A percentile compares a stretch with the other conserved stretches of the same genome.
These are phyloP conservation scores for Carterocephalus palaemon DNA, from an alignment of 2,888 invertebrate genomes.

Conservation along the genomic window DNA sequence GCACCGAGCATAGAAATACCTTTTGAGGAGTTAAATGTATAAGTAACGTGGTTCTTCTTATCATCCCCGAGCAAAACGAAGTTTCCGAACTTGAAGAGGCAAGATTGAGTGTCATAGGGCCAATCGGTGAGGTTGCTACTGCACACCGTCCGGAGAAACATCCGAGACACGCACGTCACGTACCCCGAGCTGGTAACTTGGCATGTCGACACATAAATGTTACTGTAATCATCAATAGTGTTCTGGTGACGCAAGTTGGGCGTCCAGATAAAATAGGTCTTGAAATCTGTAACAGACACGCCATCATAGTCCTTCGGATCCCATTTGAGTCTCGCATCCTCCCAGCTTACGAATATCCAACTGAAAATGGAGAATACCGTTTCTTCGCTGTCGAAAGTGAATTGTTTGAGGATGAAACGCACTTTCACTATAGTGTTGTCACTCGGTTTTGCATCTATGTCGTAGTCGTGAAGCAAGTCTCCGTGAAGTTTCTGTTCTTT, in stretches of 20 bases:
- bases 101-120: constrained; percentile 45
- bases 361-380: constrained; percentile 35
- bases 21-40: constrained; percentile 27
- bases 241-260: constrained; percentile 36
- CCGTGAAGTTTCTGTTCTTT: background rate
- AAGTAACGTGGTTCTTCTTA: constrained; percentile 22
- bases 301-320: constrained; percentile 32
- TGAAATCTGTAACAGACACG: constrained; percentile 22
- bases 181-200: constrained; percentile 31
- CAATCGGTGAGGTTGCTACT: constrained; percentile 39
- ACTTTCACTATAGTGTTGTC: constrained; percentile 28
- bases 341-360: constrained; percentile 34
- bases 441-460: background rate
- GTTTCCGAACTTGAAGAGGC: constrained; percentile 35
- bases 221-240: constrained; percentile 22
- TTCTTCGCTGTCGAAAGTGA: constrained; percentile 36
- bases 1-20: constrained; percentile 34
- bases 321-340: constrained; percentile 36
- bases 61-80: background rate
- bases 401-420: constrained; percentile 37
- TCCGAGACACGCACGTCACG: constrained; percentile 27
- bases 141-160: constrained; percentile 31
- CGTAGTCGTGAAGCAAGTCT: background rate
- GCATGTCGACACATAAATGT: constrained; percentile 29
- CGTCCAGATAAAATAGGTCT: constrained; percentile 31